These are phyloP conservation scores for Lottia gigantea DNA, from an alignment of 2,888 invertebrate species.

Conservation along the genomic window DNA sequence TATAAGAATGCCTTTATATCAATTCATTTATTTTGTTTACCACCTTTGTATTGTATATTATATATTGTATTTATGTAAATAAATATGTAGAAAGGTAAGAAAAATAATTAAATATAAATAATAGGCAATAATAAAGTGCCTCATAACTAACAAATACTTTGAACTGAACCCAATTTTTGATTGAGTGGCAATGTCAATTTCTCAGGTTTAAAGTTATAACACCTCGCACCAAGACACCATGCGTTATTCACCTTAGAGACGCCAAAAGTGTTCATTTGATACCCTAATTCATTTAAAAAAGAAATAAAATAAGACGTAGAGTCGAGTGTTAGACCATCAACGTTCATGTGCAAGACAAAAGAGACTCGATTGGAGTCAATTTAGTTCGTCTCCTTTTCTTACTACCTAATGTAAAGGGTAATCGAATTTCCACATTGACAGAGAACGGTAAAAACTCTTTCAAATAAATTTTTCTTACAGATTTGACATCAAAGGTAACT, in stretches of 20 bases:
- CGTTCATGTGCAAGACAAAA: not conserved
- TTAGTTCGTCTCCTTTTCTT: not conserved
- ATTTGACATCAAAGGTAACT: not conserved
- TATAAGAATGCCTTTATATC: too few relatives aligned
- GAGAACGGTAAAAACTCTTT: not conserved
- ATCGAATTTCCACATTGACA: not conserved
- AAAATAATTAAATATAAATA: too few relatives aligned
- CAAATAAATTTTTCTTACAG: not conserved
- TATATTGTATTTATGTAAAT: too few relatives aligned
- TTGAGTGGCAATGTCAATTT: not conserved
- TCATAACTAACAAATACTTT: not conserved
- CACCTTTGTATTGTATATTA: too few relatives aligned
- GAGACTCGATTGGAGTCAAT: not conserved
- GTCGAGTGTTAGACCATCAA: not conserved
- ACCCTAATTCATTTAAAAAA: conserved; percentile 1
- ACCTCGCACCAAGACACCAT: not conserved
- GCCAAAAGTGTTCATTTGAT: not conserved
- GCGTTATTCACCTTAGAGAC: not conserved
- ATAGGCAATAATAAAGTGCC: not conserved
- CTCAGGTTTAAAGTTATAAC: not conserved
- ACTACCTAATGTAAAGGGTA: not conserved
- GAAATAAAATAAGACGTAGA: not conserved
- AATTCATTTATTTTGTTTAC: too few relatives aligned
- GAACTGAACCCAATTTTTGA: not conserved
- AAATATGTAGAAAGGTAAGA: too few relatives aligned